Percentiles rank a stretch among this genome's conserved stretches.
phyloP scores from a whole-genome alignment of 1,140 invertebrate genomes.

The Euura saliciscinereae region DNA sequence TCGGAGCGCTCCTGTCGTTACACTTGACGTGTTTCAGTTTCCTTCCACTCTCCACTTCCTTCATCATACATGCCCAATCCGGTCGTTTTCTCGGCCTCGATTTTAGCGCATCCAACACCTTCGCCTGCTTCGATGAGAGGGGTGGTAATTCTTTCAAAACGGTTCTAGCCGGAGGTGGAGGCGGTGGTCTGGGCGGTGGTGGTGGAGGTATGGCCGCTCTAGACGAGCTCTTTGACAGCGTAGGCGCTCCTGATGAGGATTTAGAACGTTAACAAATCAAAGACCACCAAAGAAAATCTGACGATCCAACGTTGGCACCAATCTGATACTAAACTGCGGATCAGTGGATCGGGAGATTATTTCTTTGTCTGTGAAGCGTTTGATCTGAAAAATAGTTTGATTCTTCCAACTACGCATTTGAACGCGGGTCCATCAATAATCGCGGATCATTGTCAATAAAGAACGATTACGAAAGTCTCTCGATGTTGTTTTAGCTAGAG shows the following conservation, averaged over 20 bases:
- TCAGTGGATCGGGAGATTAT: too few species aligned
- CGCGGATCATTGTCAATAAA: too few species aligned
- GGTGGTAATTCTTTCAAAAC: slow-evolving; percentile 56
- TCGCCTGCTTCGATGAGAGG: slow-evolving; percentile 61
- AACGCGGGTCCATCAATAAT: too few species aligned
- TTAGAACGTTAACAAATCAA: background rate
- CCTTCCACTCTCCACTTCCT: slow-evolving; percentile 81
- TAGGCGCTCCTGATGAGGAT: slow-evolving; percentile 47
- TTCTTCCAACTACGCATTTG: too few species aligned
- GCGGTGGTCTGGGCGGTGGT: slow-evolving; percentile 73
- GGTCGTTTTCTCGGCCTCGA: slow-evolving; percentile 79
- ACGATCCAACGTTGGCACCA: too few species aligned
- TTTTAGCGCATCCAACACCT: slow-evolving; percentile 68
- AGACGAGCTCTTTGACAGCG: slow-evolving; percentile 56
- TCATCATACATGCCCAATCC: slow-evolving; percentile 89
- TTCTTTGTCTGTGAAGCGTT: too few species aligned
- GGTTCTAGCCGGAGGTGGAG: slow-evolving; percentile 65
- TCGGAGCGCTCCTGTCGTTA: slow-evolving; percentile 76
- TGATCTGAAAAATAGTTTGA: too few species aligned
- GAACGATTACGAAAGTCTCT: too few species aligned
- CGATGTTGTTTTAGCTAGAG: too few species aligned
- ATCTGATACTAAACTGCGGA: too few species aligned
- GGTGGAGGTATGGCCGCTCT: slow-evolving; percentile 61
- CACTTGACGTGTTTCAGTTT: slow-evolving; percentile 81
- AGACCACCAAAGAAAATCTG: background rate